A percentile compares a stretch with the other conserved stretches of the same genome.
Conservation (phyloP, 1,140 invertebrate species). For the Streblospio benedicti region DNA sequence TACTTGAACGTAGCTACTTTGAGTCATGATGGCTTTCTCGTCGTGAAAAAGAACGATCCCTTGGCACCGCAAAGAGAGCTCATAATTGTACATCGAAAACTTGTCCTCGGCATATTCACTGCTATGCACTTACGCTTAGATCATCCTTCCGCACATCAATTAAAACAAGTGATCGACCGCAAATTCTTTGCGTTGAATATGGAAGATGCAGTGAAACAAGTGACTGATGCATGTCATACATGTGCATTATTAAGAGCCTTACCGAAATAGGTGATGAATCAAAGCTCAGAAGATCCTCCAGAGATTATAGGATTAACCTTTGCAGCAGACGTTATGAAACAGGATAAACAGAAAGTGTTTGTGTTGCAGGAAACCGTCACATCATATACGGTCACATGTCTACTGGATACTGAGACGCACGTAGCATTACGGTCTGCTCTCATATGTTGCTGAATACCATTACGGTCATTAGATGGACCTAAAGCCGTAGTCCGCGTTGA, state of each 20-base stretch:
- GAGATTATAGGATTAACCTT: slow-evolving; percentile 16
- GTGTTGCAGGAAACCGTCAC: neutral
- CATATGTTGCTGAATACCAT: neutral
- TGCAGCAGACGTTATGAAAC: slow-evolving; percentile 15
- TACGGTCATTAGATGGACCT: slow-evolving; percentile 15
- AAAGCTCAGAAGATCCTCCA: slow-evolving; percentile 14
- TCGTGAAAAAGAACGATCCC: too few relatives aligned
- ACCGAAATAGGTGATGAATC: neutral
- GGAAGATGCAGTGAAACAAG: slow-evolving; percentile 11
- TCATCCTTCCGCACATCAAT: too few relatives aligned
- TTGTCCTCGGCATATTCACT: too few relatives aligned
- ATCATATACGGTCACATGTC: neutral
- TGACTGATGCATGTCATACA: slow-evolving; percentile 8
- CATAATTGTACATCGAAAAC: too few relatives aligned
- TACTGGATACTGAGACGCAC: neutral
- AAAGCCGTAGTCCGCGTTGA: slow-evolving; percentile 17
- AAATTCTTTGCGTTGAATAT: slow-evolving; percentile 20
- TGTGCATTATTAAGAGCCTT: slow-evolving; percentile 15
- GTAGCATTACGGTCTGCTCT: neutral
- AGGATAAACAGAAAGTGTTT: neutral
- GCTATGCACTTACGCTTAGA: too few relatives aligned
- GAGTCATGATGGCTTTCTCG: too few relatives aligned
- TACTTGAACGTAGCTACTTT: too few relatives aligned
- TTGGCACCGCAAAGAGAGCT: too few relatives aligned
- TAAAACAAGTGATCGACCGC: neutral